Base-by-base conservation (phyloP, 1,140 invertebrate species). In the Drosophila arizonae region DNA sequence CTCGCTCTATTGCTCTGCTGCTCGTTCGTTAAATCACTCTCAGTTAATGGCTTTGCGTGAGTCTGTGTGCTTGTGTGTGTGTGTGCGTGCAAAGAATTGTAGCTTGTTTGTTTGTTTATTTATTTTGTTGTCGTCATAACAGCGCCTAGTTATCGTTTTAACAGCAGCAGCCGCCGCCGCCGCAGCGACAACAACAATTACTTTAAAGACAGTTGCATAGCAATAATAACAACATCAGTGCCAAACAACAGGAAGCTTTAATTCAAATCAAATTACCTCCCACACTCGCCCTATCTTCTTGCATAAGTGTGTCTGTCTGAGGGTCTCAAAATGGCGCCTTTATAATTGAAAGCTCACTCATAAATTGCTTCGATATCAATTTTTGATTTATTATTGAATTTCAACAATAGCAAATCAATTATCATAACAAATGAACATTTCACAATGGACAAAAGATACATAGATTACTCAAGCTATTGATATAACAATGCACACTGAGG, bases 51-150 rank as follows among this genome's bases (percentile, higher is more conserved):
- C 33, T 56, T 17, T 52, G 28, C 24, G n/a, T 30, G 28, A 30
- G 28, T 30, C 4, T 30, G 28, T 2, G 28, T 58, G 45, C 48
- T 15, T 48, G 28, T 39, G 43, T 21, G 17, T 21, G 17, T 52
- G 5, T 57, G 39, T 85, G 81, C 81, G 81, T 85, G 81, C 85
- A 79, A 77, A 81, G 79, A 81, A 81, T 81, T 71, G 62, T 60
- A 71, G 62, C 43, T 51, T 76, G 33, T 46, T 55, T 60, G 56
- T 65, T 52, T 58, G 39, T 57, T 71, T 70, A 46, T 75, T 61
- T 65, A 46, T 75, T 61, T 71, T 52, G 64, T 72, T 70, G 81
- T 86, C 87, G 81, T 87, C 82, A 86, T 81, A 87, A 87, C 81
- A 86, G 65, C 75, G 72, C 62, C 57, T 71, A 75, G 75, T 75